These are phyloP conservation scores for Podarcis cretensis DNA, from an alignment of 2,113 vertebrate genomes.

Conservation along the genomic window DNA sequence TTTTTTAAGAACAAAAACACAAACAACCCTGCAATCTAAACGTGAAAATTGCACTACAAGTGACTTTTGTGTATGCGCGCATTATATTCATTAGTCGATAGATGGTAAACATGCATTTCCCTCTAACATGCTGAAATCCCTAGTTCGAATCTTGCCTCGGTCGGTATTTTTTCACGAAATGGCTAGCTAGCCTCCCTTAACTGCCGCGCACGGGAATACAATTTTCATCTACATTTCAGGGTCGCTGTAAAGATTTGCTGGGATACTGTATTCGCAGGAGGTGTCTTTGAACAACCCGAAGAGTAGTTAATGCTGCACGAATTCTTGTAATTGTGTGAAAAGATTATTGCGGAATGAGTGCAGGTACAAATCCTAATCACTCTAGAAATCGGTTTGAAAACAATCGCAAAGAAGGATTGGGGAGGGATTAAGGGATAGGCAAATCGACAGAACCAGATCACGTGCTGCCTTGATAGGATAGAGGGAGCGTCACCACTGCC, in stretches of 20 bases:
- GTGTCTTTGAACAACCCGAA: neutral
- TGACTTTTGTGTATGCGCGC: neutral
- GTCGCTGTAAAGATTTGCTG: neutral
- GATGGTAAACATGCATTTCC: neutral
- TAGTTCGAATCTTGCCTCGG: neutral
- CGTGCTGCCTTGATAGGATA: neutral
- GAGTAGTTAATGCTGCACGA: no score
- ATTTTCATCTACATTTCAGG: neutral
- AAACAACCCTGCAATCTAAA: neutral
- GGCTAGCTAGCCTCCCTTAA: neutral
- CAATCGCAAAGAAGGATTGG: no score
- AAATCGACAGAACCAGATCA: neutral
- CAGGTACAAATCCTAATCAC: no score
- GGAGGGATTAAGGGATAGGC: neutral
- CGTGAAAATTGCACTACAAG: neutral
- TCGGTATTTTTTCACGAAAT: no score
- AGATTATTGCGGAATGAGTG: no score
- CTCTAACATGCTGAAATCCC: no score
- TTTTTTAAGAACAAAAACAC: neutral
- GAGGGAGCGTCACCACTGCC: neutral
- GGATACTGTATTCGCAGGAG: neutral
- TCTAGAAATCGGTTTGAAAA: no score
- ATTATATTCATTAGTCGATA: neutral
- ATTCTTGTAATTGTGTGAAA: neutral
- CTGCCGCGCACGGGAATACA: neutral